Evolutionary conservation across 2,888 invertebrate genomes (phyloP).

Genomic region (Encarsia formosa): DNA sequence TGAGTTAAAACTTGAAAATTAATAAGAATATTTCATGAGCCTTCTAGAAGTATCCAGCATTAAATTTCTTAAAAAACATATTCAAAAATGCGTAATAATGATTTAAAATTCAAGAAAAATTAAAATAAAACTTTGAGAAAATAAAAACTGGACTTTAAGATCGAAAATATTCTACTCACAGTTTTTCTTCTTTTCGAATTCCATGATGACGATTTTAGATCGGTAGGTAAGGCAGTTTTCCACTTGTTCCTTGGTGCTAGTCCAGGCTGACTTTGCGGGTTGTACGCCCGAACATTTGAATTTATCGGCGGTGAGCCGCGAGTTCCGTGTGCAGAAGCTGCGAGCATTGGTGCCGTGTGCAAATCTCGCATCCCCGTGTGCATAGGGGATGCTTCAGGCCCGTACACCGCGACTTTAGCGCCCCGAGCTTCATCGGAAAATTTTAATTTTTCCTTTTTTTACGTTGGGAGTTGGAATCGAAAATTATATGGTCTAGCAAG

Average conservation of each 20-base stretch:
- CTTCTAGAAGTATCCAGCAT: too few species aligned
- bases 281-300: constrained; percentile 17
- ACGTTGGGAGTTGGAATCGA: too few species aligned
- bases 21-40: too few species aligned
- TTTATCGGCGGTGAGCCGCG: constrained; percentile 10
- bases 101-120: not conserved
- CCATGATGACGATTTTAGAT: constrained; percentile 7
- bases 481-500: not conserved
- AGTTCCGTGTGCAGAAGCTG: constrained; percentile 12
- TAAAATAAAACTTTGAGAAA: not conserved
- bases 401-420: not conserved
- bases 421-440: not conserved
- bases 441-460: not conserved
- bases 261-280: constrained; percentile 5
- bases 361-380: constrained; percentile 4
- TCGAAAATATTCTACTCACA: constrained; percentile 10
- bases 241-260: constrained; percentile 17
- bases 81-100: not conserved
- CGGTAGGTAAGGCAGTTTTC: constrained; percentile 20
- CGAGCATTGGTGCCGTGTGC: constrained; percentile 18
- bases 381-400: not conserved
- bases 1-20: too few species aligned
- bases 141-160: not conserved
- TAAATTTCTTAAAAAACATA: too few species aligned
- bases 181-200: constrained; percentile 4